Conservation (phyloP, 2,888 invertebrate species). For the Nemoura dubitans region DNA sequence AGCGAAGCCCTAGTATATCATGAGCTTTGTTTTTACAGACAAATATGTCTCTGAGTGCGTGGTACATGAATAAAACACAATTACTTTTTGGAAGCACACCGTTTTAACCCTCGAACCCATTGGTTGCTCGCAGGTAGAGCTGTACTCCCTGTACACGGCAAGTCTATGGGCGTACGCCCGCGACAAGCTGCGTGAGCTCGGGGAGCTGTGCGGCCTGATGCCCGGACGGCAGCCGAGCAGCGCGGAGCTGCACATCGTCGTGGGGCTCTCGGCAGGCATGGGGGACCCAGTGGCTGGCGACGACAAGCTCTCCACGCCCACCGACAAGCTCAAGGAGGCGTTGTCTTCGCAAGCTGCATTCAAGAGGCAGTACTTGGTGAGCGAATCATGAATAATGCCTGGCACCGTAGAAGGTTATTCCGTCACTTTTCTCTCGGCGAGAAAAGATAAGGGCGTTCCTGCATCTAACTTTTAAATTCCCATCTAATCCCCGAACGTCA, state of each 20-base stretch:
- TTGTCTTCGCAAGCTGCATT: conserved; percentile 89
- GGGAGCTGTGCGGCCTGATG: conserved; percentile 88
- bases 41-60: too few species aligned
- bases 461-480: too few species aligned
- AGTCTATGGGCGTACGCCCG: conserved; percentile 88
- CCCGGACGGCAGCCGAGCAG: conserved; percentile 85
- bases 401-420: too few species aligned
- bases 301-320: conserved; percentile 68
- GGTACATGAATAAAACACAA: too few species aligned
- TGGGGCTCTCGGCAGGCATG: conserved; percentile 91
- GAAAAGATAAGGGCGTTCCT: too few species aligned
- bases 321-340: conserved; percentile 88
- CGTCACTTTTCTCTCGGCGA: too few species aligned
- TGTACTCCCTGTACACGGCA: conserved; percentile 86
- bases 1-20: too few species aligned
- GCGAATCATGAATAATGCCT: too few species aligned
- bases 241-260: conserved; percentile 88
- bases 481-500: too few species aligned
- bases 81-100: conserved; percentile 45
- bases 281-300: conserved; percentile 70
- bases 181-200: conserved; percentile 86
- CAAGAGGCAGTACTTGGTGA: conserved; percentile 84
- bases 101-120: too few species aligned
- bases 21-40: too few species aligned
- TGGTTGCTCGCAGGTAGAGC: conserved; percentile 61